These are phyloP conservation scores for Macrosoma leucophasiata DNA, from an alignment of 2,888 invertebrate genomes.

Conservation along the genomic window DNA sequence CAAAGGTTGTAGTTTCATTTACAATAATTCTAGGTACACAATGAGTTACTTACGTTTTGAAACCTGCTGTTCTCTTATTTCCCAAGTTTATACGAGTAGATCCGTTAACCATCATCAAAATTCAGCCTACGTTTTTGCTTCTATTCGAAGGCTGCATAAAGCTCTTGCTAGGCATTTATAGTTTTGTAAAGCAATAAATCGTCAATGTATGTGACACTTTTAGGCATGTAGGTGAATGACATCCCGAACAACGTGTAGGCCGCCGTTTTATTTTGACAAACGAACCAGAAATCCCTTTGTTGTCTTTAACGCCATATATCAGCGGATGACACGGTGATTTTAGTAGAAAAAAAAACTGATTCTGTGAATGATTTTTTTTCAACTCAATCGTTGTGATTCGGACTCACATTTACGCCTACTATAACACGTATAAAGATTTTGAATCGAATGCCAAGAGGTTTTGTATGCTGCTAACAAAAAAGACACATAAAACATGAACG, in stretches of 20 bases:
- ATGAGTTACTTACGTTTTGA: too few species aligned
- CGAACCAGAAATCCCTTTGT: conserved; percentile 59
- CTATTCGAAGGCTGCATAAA: conserved; percentile 13
- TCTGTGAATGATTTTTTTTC: conserved; percentile 41
- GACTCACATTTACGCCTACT: conserved; percentile 18
- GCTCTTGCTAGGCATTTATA: too few species aligned
- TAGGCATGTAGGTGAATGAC: conserved; percentile 35
- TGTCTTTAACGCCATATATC: conserved; percentile 61
- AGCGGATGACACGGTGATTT: conserved; percentile 52
- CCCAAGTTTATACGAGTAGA: too few species aligned
- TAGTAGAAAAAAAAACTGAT: conserved; percentile 39
- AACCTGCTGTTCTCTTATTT: too few species aligned
- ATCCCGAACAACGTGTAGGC: conserved; percentile 52
- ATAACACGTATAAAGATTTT: too few species aligned
- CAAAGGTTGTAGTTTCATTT: too few species aligned
- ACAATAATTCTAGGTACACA: too few species aligned
- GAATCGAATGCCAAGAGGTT: too few species aligned
- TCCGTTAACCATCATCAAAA: too few species aligned
- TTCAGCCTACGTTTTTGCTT: too few species aligned
- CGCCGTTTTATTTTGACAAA: conserved; percentile 68
- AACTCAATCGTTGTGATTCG: conserved; percentile 14
- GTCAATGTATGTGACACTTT: conserved; percentile 33
- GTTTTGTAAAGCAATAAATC: conserved; percentile 22
- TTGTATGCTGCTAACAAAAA: too few species aligned
- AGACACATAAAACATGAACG: too few species aligned